These are phyloP conservation scores for Gambusia holbrooki DNA, from an alignment of 2,113 vertebrate species.

Conservation along the genomic window DNA sequence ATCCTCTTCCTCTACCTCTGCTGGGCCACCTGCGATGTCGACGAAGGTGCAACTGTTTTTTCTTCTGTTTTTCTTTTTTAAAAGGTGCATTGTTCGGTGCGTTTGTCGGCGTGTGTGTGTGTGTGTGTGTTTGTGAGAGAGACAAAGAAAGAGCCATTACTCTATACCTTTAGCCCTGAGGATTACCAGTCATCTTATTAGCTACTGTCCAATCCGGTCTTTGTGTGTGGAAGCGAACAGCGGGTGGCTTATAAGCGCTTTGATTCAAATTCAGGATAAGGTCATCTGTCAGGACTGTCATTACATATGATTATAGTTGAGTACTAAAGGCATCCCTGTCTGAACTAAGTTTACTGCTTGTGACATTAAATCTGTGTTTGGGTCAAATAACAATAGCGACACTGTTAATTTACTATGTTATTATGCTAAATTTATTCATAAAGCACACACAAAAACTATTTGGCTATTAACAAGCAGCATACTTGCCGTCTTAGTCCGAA, in stretches of 20 bases:
- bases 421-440: not conserved
- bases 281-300: conserved; percentile 19
- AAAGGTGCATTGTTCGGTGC: not conserved
- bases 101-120: not conserved
- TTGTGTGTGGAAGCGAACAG: conserved; percentile 19
- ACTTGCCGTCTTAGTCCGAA: too few relatives aligned
- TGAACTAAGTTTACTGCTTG: not conserved
- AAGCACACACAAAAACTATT: too few relatives aligned
- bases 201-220: conserved; percentile 60
- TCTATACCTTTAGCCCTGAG: conserved; percentile 51
- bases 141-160: conserved; percentile 16
- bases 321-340: rapidly evolving
- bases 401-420: not conserved
- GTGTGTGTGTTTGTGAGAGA: not conserved
- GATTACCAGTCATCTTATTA: conserved; percentile 77
- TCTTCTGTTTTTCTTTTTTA: conserved; percentile 13
- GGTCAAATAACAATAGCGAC: not conserved
- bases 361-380: not conserved
- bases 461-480: too few relatives aligned
- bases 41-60: not conserved
- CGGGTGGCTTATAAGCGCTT: conserved; percentile 39
- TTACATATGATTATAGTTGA: not conserved
- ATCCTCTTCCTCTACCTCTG: not conserved
- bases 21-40: conserved; percentile 2
- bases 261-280: conserved; percentile 39